Base-by-base conservation (phyloP, 2,888 invertebrate genomes). In the Phytoseiulus persimilis region DNA sequence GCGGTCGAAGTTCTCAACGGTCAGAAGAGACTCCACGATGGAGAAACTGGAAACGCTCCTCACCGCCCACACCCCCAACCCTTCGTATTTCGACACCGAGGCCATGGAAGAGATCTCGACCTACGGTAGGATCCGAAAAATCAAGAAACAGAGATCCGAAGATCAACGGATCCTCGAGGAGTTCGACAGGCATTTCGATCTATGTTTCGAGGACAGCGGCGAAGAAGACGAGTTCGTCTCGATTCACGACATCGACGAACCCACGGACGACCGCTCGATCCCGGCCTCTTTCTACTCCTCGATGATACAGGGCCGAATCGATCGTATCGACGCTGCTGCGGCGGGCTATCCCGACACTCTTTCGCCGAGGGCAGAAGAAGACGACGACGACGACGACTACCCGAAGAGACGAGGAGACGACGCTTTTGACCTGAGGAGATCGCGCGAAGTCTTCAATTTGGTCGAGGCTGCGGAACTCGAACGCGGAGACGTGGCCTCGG, bases 171-270 rank as follows among this genome's bases (percentile, higher is more conserved):
- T 87, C 45, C 87, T 87, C 33, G 87, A 87, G 11, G 87, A 87
- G 31, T 87, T 87, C 23, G 87, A 87, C 23, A 33, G 31, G 28
- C 87, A 87, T 23, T 87, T 87, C 32, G 87, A 87, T 33, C 31
- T 87, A 18, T 87, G 87, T 23, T 87, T 87, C n/a, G 87, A 87
- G n/a, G 87, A 87, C n/a, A 87, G 87, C 33, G 87, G 87, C n/a
- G 87, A 87, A 3, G 87, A 87, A 28, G 87, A 87, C 32, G 87
- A 87, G 18, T 87, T 87, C 23, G 87, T 87, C 32, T 87, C 87
- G 45, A 87, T 87, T 28, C 11, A 87, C 87, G 87, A 87, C n/a
- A 45, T 45, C 45, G 87, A 87, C 32, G 87, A 87, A n/a, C 11
- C 45, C n/a, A 45, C 31, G 0, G 87, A 87, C 45, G 39, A 45